Evolutionary conservation across 2,888 invertebrate genomes (phyloP), one percentile per base, ranked within the genome.

Genomic region (Caenorhabditis auriculariae): DNA sequence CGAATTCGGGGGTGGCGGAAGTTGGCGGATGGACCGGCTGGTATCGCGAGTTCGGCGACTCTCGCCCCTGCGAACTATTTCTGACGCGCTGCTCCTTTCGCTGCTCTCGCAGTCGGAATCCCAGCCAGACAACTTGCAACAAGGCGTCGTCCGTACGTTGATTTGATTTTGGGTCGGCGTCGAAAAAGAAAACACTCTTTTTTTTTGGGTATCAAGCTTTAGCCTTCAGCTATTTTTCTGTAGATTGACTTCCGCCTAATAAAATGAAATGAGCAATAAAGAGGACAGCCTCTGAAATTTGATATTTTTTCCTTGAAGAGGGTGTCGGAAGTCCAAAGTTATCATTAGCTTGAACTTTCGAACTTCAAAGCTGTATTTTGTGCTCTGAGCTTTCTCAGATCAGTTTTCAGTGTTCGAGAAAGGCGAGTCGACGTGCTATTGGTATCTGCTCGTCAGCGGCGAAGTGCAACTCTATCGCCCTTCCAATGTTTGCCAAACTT

Each of bases 401-500:
- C 9, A 42, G 19, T n/a, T 74, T 76, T 50, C 64, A 80, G 80
- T 80, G 54, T 80, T 80, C 63, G 69, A 75, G 26, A 74, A 68
- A 37, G 74, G 72, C 28, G 78, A 80, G 23, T 62, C 52, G 9
- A 66, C 75, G 6, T 45, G 60, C 32, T 72, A 60, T 46, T 80
- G 80, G 80, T 80, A 80, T 55, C 63, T 80, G 4, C 69, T 80
- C n/a, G 57, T 80, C 12, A 71, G 78, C 15, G 80, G 80, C 19
- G 75, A 80, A 59, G 75, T 78, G 15, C 73, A 80, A 42, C 57
- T 80, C 7, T 80, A 70, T 52, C 54, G 72, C 28, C 52, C 54
- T 19, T 17, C 9, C 26, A 17, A 17, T n/a, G 21, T 28, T 29
- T 12, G 19, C n/a, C n/a, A n/a, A n/a, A n/a, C n/a, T n/a, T n/a